A percentile compares a stretch with the other conserved stretches of the same genome.
Evolutionary conservation across 2,113 vertebrate species (phyloP).

Genomic region (Ceyx margarethae): DNA sequence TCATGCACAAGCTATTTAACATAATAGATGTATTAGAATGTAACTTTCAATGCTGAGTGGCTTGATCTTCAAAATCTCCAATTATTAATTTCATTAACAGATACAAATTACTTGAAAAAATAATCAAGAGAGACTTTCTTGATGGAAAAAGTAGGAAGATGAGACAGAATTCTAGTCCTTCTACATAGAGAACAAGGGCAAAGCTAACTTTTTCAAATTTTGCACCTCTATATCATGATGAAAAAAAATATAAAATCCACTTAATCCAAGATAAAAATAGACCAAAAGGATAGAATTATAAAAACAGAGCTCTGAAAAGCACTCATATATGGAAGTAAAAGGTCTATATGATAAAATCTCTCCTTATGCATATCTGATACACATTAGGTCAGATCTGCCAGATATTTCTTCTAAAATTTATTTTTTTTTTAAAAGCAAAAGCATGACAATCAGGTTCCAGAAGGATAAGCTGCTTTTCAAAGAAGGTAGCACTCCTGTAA

Average conservation of each 20-base stretch:
- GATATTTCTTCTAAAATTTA: background rate
- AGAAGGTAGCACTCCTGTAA: background rate
- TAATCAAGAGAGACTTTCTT: background rate
- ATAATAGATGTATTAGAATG: background rate
- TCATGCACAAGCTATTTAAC: background rate
- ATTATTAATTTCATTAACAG: background rate
- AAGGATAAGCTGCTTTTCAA: background rate
- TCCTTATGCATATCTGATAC: background rate
- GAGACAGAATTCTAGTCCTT: background rate
- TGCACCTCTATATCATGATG: accelerated
- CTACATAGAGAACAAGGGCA: background rate
- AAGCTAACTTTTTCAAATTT: background rate
- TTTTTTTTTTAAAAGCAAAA: background rate
- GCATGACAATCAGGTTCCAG: background rate
- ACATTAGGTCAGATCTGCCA: background rate
- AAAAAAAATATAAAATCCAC: background rate
- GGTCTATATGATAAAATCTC: background rate
- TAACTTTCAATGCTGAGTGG: background rate
- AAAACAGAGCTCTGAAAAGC: background rate
- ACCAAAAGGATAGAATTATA: background rate
- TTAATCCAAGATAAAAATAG: background rate
- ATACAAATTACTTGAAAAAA: background rate
- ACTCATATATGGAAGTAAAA: background rate
- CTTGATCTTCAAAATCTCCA: background rate
- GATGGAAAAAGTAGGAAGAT: background rate